These are phyloP conservation scores for Pygmarrhopalites habei DNA, from an alignment of 1,140 invertebrate species.

Conservation along the genomic window DNA sequence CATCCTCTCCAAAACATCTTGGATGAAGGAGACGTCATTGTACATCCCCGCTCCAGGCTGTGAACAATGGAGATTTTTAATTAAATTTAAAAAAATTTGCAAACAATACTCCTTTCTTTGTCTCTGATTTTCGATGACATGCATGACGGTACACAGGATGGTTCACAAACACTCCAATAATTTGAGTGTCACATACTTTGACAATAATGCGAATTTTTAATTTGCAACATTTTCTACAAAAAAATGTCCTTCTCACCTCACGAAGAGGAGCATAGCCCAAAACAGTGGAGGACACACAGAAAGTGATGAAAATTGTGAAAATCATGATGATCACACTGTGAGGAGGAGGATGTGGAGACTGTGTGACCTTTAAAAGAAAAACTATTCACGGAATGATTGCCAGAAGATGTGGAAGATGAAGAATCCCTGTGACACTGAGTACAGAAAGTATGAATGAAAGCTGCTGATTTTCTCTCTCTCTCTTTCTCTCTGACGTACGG, in stretches of 20 bases:
- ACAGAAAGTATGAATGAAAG: too few relatives aligned
- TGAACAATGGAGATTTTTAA: not conserved
- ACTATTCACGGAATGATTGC: too few relatives aligned
- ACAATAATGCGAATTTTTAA: too few relatives aligned
- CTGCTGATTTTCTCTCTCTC: too few relatives aligned
- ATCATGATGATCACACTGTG: not conserved
- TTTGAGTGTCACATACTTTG: too few relatives aligned
- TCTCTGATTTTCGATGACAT: too few relatives aligned
- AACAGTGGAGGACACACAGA: conserved; percentile 14
- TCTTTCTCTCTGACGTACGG: too few relatives aligned
- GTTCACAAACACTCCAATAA: too few relatives aligned
- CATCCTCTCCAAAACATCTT: conserved; percentile 37
- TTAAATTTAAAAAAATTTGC: not conserved
- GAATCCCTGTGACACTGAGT: too few relatives aligned
- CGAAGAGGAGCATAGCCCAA: conserved; percentile 34
- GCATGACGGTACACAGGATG: too few relatives aligned
- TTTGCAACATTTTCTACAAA: not conserved
- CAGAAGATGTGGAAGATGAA: too few relatives aligned
- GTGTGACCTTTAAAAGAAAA: too few relatives aligned
- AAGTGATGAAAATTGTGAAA: not conserved
- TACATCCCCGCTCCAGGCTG: conserved; percentile 22
- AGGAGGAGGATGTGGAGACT: not conserved
- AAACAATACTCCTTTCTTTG: not conserved
- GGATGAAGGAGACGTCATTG: conserved; percentile 30
- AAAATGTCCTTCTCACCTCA: conserved; percentile 26